phyloP scores from a whole-genome alignment of 2,797 vertebrate species.

The Leptodactylus fallax region DNA sequence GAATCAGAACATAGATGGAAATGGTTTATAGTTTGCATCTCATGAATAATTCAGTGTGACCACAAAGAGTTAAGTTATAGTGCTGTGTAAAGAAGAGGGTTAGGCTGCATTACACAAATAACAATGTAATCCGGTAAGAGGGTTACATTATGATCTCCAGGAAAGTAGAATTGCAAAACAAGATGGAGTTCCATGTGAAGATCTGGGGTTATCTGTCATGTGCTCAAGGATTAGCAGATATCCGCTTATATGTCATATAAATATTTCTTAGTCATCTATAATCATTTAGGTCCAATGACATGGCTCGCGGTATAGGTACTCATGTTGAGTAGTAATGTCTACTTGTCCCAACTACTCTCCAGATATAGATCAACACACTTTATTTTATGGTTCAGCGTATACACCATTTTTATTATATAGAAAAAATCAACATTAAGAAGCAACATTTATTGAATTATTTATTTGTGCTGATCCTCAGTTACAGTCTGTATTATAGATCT shows the following conservation, averaged over 20 bases:
- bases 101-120: conserved; percentile 27
- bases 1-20: neutral
- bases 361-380: neutral
- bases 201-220: conserved; percentile 9
- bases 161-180: conserved; percentile 30
- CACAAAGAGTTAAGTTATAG: conserved; percentile 32
- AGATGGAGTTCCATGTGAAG: conserved; percentile 11
- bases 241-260: neutral
- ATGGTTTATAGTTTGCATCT: neutral
- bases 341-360: neutral
- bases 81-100: conserved; percentile 2
- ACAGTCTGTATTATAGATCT: too few relatives aligned
- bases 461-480: too few relatives aligned
- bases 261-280: conserved; percentile 5
- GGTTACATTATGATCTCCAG: conserved; percentile 42
- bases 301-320: neutral
- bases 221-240: conserved; percentile 12
- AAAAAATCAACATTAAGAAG: neutral
- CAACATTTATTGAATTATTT: neutral
- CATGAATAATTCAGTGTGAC: neutral
- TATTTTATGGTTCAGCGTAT: neutral
- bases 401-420: neutral
- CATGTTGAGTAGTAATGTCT: too few relatives aligned
- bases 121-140: conserved; percentile 51
- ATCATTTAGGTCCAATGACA: neutral